A percentile compares a stretch with the other conserved stretches of the same genome.
Conservation (phyloP, 2,888 invertebrate species). For the Myopa tessellatipennis region DNA sequence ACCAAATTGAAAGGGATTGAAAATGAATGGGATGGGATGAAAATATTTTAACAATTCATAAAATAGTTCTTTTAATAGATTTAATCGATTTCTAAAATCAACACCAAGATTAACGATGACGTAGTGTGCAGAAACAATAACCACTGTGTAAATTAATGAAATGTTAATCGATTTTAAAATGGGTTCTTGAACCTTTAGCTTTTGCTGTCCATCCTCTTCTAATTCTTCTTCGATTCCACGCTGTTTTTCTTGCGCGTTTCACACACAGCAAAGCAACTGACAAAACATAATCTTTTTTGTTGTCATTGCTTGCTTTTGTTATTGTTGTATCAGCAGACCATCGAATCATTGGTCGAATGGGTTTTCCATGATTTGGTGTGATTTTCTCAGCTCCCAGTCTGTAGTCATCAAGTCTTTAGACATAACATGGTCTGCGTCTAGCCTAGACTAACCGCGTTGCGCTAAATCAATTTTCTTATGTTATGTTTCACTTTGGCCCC, state of each 20-base stretch:
- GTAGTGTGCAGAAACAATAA: too few relatives aligned
- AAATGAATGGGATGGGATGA: not conserved
- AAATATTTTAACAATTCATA: not conserved
- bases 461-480: not conserved
- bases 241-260: not conserved
- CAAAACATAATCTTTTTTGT: not conserved
- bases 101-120: too few relatives aligned
- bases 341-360: not conserved
- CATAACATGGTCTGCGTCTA: not conserved
- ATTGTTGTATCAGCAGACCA: not conserved
- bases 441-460: not conserved
- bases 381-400: not conserved
- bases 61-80: too few relatives aligned
- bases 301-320: not conserved
- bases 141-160: too few relatives aligned
- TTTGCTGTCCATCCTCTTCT: not conserved
- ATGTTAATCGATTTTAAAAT: slow-evolving; percentile 34
- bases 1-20: not conserved
- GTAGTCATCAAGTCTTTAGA: not conserved
- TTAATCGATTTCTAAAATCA: too few relatives aligned
- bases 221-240: not conserved
- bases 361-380: not conserved
- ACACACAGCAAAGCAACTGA: not conserved
- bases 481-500: not conserved
- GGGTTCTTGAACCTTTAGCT: slow-evolving; percentile 32